Evolutionary conservation across 2,113 vertebrate genomes (phyloP).

Genomic region (Microcebus jonahi): DNA sequence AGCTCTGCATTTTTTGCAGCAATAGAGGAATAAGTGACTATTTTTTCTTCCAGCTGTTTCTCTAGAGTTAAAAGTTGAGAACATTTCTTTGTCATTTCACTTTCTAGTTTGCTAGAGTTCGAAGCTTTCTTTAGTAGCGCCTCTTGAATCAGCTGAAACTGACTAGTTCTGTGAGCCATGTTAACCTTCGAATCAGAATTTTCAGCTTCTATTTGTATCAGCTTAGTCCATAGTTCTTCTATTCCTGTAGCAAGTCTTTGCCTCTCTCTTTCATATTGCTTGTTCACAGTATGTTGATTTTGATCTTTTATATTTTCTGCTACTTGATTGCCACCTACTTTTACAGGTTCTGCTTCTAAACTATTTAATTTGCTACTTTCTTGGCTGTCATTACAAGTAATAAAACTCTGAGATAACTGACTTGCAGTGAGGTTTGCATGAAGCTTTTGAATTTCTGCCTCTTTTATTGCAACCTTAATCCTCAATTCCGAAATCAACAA

Average conservation of each 20-base stretch:
- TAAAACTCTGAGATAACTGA: constrained; percentile 68
- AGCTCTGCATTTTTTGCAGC: constrained; percentile 90
- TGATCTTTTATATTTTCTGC: constrained; percentile 85
- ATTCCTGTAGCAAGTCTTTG: constrained; percentile 84
- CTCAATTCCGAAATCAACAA: constrained; percentile 81
- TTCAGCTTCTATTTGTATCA: constrained; percentile 90
- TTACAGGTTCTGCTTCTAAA: constrained; percentile 84
- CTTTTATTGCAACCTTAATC: constrained; percentile 80
- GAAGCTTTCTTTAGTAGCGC: constrained; percentile 93
- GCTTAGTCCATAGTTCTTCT: constrained; percentile 87
- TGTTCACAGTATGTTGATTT: constrained; percentile 87
- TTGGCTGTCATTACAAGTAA: constrained; percentile 59
- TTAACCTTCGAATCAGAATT: constrained; percentile 90
- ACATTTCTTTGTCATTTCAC: constrained; percentile 92
- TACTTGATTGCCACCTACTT: constrained; percentile 76
- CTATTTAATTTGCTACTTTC: constrained; percentile 64
- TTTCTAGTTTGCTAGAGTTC: constrained; percentile 88
- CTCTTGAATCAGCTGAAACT: constrained; percentile 93
- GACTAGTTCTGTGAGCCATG: constrained; percentile 93
- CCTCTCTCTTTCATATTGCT: constrained; percentile 88
- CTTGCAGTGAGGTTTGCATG: constrained; percentile 61
- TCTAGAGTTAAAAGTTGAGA: constrained; percentile 89
- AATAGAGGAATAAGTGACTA: constrained; percentile 87
- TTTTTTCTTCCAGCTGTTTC: constrained; percentile 95
- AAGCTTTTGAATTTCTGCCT: constrained; percentile 84